Conservation (phyloP, 2,888 invertebrate genomes). For the Ariolimax columbianus region DNA sequence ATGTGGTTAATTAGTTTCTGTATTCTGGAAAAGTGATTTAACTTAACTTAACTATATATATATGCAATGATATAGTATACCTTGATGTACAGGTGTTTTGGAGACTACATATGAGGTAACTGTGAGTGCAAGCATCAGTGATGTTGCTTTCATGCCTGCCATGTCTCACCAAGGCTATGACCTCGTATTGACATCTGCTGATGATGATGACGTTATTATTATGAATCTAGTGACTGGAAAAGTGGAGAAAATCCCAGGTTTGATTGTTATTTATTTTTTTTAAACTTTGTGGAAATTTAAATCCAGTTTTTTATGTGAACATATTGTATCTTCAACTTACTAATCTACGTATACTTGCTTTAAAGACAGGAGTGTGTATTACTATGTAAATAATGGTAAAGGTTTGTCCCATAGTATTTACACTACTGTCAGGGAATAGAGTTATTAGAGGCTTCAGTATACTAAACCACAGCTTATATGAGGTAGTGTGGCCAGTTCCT, state of each 20-base stretch:
- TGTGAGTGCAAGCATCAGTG: conserved; percentile 86
- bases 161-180: conserved; percentile 86
- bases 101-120: conserved; percentile 87
- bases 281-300: too few relatives aligned
- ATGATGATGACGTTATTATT: conserved; percentile 86
- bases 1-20: not conserved
- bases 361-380: too few relatives aligned
- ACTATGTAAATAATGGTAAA: too few relatives aligned
- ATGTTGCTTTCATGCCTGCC: conserved; percentile 86
- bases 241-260: conserved; percentile 87
- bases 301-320: too few relatives aligned
- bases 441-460: too few relatives aligned
- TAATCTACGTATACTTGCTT: too few relatives aligned
- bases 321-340: too few relatives aligned
- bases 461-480: too few relatives aligned
- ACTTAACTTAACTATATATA: not conserved
- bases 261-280: not conserved
- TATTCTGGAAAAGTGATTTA: conserved; percentile 79
- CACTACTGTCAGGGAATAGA: too few relatives aligned
- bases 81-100: conserved; percentile 80
- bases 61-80: not conserved
- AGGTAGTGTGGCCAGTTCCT: too few relatives aligned
- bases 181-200: conserved; percentile 85
- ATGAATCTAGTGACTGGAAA: conserved; percentile 84
- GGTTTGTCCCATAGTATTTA: too few relatives aligned